Percentiles rank a stretch among this genome's conserved stretches.
phyloP scores from a whole-genome alignment of 2,888 invertebrate species.

The Syrphus vitripennis region DNA sequence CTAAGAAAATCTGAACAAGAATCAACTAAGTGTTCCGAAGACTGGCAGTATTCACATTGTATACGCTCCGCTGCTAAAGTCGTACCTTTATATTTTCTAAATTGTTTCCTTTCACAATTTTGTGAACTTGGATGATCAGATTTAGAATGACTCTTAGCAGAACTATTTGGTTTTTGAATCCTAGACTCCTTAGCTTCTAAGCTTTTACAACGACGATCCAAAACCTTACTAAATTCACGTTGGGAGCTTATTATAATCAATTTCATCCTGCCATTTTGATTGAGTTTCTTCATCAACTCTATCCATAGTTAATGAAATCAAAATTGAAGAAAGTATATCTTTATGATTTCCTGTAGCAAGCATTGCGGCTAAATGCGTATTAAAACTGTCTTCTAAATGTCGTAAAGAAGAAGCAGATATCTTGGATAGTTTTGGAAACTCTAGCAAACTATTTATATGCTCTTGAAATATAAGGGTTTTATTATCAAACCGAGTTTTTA shows the following conservation, averaged over 20 bases:
- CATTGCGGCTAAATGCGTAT: no score
- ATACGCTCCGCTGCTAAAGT: no score
- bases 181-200: background rate
- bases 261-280: background rate
- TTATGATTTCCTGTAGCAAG: no score
- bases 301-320: no score
- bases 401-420: background rate
- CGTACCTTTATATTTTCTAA: background rate
- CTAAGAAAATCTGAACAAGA: background rate
- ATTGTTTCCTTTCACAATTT: background rate
- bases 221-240: background rate
- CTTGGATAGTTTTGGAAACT: background rate
- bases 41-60: background rate
- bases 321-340: no score
- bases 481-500: background rate
- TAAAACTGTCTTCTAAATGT: background rate
- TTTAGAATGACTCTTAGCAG: background rate
- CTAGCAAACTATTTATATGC: slow-evolving; percentile 4
- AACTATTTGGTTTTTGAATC: background rate
- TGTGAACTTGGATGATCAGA: background rate
- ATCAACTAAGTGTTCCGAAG: background rate
- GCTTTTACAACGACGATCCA: background rate
- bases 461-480: background rate
- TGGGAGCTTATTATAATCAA: background rate
- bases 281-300: no score